Evolutionary conservation across 2,888 invertebrate species (phyloP), one percentile per base, ranked within the genome.

Genomic region (Chorisops tibialis): DNA sequence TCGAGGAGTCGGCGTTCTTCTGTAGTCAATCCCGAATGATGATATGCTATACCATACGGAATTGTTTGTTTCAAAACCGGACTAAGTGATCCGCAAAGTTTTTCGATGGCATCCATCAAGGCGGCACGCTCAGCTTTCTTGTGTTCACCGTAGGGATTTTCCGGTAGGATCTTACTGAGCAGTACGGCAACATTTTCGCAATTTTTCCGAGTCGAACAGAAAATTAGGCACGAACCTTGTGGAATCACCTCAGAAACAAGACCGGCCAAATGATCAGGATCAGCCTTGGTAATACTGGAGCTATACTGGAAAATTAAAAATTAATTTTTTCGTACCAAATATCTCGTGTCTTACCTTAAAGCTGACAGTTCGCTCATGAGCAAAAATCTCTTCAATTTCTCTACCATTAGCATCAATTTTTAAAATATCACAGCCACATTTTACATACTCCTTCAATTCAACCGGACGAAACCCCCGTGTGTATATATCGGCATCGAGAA

Each of bases 181-280:
- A 95, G 79, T 19, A 83, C 71, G 0, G 93, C 91, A 2, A 96
- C 91, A 78, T 92, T 96, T 79, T 96, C 94, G 73, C 94, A 94
- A 78, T 93, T 95, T 70, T 88, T 87, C 72, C 94, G 92, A 3
- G 93, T 89, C n/a, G 95, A 85, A 74, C 96, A 97, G 82, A 97
- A 97, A 45, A 97, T 85, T 1, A 97, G 82, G 71, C 92, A 93
- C 0, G 92, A 90, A 69, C 85, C 84, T 16, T 82, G 75, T 0
- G 94, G 94, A 1, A 90, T 82, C 63, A 93, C 87, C 76, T 95
- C 94, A 68, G 85, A 80, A 2, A 93, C 90, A 65, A 96, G 79
- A 19, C 87, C 90, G 11, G 88, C 87, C 60, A 96, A 74, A 70
- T 85, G 82, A 77, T 95, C 94, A 0, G 93, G 92, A 79, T 96